Base-by-base conservation (phyloP, 2,113 vertebrate species). In the Nyctereutes procyonoides region DNA sequence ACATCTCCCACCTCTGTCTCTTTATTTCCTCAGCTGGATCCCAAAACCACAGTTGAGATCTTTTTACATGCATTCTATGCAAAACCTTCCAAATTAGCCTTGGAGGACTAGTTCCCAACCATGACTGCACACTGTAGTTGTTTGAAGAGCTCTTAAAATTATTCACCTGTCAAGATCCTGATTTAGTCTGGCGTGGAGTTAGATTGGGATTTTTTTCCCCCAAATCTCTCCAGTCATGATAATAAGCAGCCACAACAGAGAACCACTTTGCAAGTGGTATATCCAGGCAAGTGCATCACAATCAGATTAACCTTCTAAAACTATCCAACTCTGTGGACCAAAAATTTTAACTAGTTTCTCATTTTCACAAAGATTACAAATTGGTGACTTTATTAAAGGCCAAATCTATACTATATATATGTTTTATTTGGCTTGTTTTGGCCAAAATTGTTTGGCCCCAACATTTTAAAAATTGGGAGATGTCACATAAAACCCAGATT, bases 401-500 rank as follows among this genome's bases (percentile, higher is more conserved):
- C 85, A 83, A 53, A 77, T 90, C n/a, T 48, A 90, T 76, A n/a
- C 22, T 16, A 51, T 4, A 20, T 16, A 71, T 83, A 28, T 82
- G 30, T 82, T 73, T 92, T 86, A 83, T 82, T 58, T 88, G 55
- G 32, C 58, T 32, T 65, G 12, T 88, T 96, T 90, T 43, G n/a
- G n/a, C n/a, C n/a, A 86, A 97, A 83, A 65, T 4, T 60, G n/a
- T 48, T 80, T 26, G 30, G 14, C 92, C 6, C 28, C 24, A 89
- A 79, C 3, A 19, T 90, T 84, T 15, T 28, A 88, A 88, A 88
- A 93, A 74, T 11, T 60, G 30, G 32, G 12, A 56, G 13, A 65
- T 84, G 26, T 56, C 74, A 88, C 19, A 88, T 79, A 90, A 95
- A 93, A 95, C 35, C 17, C 9, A 88, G n/a, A 53, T 71, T 84